Evolutionary conservation across 2,888 invertebrate genomes (phyloP).

Genomic region (Agrenia bidenticulata): DNA sequence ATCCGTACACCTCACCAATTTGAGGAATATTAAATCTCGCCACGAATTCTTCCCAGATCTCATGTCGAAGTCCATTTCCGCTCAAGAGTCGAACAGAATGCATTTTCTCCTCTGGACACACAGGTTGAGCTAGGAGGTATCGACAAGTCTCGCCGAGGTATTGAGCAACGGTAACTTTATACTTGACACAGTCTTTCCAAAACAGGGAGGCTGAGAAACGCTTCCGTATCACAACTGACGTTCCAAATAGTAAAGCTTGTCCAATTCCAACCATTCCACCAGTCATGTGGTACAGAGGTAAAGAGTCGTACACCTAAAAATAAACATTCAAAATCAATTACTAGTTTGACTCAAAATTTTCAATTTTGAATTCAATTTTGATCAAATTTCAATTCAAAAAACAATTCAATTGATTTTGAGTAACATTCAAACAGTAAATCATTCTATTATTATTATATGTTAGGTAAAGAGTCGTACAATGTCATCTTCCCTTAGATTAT

Average conservation of each 20-base stretch:
- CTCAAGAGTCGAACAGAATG: conserved; percentile 77
- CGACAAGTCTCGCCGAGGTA: conserved; percentile 91
- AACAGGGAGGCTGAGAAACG: conserved; percentile 63
- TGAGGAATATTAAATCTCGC: conserved; percentile 77
- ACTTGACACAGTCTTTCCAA: conserved; percentile 62
- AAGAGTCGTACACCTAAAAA: conserved; percentile 84
- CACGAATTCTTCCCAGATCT: conserved; percentile 88
- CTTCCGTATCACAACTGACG: conserved; percentile 69
- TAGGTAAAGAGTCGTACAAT: conserved; percentile 82
- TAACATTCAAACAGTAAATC: too few relatives aligned
- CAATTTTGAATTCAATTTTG: too few relatives aligned
- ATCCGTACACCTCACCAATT: conserved; percentile 58
- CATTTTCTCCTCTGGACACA: conserved; percentile 67
- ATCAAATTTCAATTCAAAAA: too few relatives aligned
- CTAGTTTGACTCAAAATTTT: too few relatives aligned
- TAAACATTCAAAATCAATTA: too few relatives aligned
- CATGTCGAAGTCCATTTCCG: conserved; percentile 82
- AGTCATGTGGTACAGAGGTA: conserved; percentile 94
- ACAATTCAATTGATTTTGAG: too few relatives aligned
- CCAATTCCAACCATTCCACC: conserved; percentile 87
- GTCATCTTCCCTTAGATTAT: conserved; percentile 69
- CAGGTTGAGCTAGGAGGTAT: conserved; percentile 75
- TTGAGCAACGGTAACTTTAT: conserved; percentile 67
- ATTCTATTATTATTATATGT: too few relatives aligned
- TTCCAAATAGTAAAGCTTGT: conserved; percentile 76